Conservation (phyloP, 1,140 invertebrate genomes). For the Atta cephalotes region DNA sequence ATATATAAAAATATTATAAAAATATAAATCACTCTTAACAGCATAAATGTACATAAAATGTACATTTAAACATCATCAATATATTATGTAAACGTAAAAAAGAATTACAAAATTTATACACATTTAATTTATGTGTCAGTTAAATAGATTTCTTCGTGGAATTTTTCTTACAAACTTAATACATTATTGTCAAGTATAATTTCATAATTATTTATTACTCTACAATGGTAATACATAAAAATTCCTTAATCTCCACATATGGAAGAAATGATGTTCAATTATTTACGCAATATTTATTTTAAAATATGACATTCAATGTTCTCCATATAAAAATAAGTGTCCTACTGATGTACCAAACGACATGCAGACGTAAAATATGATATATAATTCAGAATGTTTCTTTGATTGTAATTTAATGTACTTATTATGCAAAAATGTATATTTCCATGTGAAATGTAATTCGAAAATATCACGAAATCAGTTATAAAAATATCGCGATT, state of each 20-base stretch:
- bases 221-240: neutral
- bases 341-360: neutral
- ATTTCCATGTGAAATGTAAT: neutral
- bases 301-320: neutral
- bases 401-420: neutral
- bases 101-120: neutral
- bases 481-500: neutral
- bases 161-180: neutral
- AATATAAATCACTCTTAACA: neutral
- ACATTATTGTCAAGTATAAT: neutral
- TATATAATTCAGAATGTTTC: neutral
- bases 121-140: neutral
- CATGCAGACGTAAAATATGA: neutral
- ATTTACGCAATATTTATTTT: conserved; percentile 2
- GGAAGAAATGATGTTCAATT: neutral
- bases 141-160: neutral
- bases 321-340: neutral
- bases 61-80: neutral
- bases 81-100: conserved; percentile 10
- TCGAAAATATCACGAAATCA: neutral
- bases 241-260: neutral
- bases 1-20: neutral
- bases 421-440: too few species aligned
- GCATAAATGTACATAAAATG: neutral
- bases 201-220: neutral